Percentiles rank a stretch among this genome's conserved stretches.
Conservation (phyloP, 2,113 vertebrate genomes). For the Todiramphus saurophagus region DNA sequence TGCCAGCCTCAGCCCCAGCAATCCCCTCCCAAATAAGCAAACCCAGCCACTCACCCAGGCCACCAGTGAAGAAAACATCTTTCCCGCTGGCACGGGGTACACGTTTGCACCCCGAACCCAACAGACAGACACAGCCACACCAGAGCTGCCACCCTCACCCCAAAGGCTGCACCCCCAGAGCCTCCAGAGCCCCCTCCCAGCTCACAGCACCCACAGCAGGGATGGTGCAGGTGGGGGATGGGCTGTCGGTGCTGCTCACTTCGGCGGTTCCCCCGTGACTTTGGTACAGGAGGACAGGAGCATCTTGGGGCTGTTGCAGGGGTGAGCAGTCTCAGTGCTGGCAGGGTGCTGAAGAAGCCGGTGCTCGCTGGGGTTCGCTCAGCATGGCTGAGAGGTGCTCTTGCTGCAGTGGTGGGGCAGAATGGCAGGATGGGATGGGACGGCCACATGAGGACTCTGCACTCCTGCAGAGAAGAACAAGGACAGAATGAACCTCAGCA, state of each 20-base stretch:
- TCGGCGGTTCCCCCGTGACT: rapidly evolving
- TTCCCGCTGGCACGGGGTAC: rapidly evolving
- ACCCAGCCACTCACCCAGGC: neutral
- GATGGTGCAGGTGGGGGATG: rapidly evolving
- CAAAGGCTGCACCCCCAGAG: neutral
- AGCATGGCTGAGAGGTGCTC: neutral
- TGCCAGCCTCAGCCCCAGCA: rapidly evolving
- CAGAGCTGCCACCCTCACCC: neutral
- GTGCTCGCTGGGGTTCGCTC: rapidly evolving
- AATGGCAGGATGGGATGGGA: neutral
- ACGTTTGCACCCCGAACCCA: rapidly evolving
- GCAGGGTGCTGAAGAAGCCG: rapidly evolving
- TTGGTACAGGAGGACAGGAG: neutral
- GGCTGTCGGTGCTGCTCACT: rapidly evolving
- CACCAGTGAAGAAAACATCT: rapidly evolving
- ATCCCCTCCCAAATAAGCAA: neutral
- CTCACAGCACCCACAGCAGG: rapidly evolving
- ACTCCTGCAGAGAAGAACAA: neutral
- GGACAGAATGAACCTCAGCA: neutral
- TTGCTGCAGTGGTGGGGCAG: neutral
- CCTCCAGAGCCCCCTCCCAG: neutral
- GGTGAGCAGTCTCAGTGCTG: rapidly evolving
- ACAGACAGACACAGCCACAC: neutral
- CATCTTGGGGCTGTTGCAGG: rapidly evolving
- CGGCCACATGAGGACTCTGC: neutral